phyloP scores from a whole-genome alignment of 2,888 invertebrate genomes.

The Nasonovia ribisnigri region DNA sequence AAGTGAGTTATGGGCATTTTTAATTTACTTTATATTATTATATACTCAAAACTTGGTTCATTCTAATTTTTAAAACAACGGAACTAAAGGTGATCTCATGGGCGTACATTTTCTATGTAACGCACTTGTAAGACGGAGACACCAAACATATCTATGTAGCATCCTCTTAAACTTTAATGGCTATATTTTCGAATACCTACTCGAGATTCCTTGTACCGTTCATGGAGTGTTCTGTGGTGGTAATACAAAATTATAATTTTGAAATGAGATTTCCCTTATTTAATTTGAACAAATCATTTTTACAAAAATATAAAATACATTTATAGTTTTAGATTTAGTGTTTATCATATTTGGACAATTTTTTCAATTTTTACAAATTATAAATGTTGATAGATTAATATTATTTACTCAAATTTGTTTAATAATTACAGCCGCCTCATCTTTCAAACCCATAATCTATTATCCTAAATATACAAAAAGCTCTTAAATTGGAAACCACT shows the following conservation, averaged over 20 bases:
- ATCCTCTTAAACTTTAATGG: not conserved
- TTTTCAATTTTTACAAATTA: not conserved
- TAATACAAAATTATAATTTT: not conserved
- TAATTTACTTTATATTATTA: too few relatives aligned
- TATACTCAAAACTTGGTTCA: too few relatives aligned
- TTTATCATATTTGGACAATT: not conserved
- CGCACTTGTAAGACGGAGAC: too few relatives aligned
- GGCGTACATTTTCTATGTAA: too few relatives aligned
- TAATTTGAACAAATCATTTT: not conserved
- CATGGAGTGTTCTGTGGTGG: not conserved
- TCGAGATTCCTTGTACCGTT: not conserved
- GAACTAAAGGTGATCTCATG: too few relatives aligned
- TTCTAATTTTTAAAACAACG: too few relatives aligned
- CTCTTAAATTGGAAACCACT: not conserved
- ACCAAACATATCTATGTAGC: too few relatives aligned
- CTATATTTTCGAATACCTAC: not conserved
- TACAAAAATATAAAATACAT: not conserved
- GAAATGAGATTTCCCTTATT: not conserved
- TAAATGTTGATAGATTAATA: not conserved
- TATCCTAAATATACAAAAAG: not conserved
- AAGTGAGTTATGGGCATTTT: too few relatives aligned
- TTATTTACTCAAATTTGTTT: not conserved
- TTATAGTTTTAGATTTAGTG: not conserved
- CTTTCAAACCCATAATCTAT: not conserved
- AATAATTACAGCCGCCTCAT: not conserved